Evolutionary conservation across 1,140 invertebrate species (phyloP), one percentile per base, ranked within the genome.

Genomic region (Ceratitis capitata): DNA sequence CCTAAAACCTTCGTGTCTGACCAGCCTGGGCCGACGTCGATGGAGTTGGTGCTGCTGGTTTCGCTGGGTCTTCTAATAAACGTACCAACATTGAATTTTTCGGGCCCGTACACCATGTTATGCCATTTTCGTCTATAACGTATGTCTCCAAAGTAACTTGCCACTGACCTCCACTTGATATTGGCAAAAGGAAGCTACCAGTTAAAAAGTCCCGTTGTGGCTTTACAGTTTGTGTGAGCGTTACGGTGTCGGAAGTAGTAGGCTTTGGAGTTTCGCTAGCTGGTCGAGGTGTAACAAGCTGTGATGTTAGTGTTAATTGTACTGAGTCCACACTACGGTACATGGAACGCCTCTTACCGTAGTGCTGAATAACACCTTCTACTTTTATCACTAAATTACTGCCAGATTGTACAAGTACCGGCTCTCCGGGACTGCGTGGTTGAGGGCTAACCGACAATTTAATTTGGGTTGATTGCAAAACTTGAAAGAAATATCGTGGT

Each of bases 401-500:
- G 56, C 96, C 96, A 39, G 94, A 94, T 47, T 95, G 95, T 4
- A 97, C 94, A 45, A 94, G 94, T 9, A 97, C 95, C 0, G 95
- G 95, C 88, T 97, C 96, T 1, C 95, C 95, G 82, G 94, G 93
- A 45, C 95, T 94, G 87, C 96, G 92, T 0, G 97, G 96, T 91
- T 97, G 96, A 0, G 97, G 97, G 45, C 95, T 96, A 10, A 98
- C 94, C 1, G 96, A 96, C 69, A 98, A 91, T 93, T 97, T 94
- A 1, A 97, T 94, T 85, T 94, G 94, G 9, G 97, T 98, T 1
- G 94, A 95, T 91, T 98, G 97, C 12, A 98, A 92, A 7, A 95
- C 94, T 94, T 98, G 97, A 92, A 97, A 98, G 91, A 97, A 97
- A 89, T 96, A 98, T 51, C 98, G 93, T 23, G 98, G 97, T 87